Evolutionary conservation across 2,888 invertebrate genomes (phyloP), one percentile per base, ranked within the genome.

Genomic region (Macrophya alboannulata): DNA sequence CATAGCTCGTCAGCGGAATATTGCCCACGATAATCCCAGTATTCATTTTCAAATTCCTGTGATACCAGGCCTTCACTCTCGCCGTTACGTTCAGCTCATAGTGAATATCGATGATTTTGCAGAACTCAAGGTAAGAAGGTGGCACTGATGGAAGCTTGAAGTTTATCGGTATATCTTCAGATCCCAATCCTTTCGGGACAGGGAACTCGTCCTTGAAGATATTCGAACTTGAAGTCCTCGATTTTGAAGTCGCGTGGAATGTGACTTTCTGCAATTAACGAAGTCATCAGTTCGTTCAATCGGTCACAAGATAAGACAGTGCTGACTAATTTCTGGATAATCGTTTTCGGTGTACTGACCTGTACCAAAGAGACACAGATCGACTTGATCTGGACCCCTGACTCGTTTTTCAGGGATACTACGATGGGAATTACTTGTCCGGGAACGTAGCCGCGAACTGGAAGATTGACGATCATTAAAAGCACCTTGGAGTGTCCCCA

Each of bases 11-110:
- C 17, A 84, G 31, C 3, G 84, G 71, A 1, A 84, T 40, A 40
- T 72, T 84, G 15, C 84, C 84, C 15, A 84, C 59, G 4, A 84
- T 84, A 12, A 84, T 48, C 15, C 37, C 21, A 1, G 71, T 84
- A 10, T 21, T n/a, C 37, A 48, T 10, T 17, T 43, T 71, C 15
- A 71, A 25, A 71, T 68, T 71, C 21, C 21, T 45, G 37, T 84
- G 84, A 21, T 77, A 77, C 77, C 68, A 84, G 10, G 15, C 71
- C 1, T 15, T 71, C 6, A 68, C 84, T 48, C 48, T 72, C 4
- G 84, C 84, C 21, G 8, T 21, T 2, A 84, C 71, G 15, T 25
- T 21, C 48, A 84, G 51, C 6, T 43, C 31, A 12, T 84, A 84
- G 3, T 12, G 6, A 12, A 84, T 6, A 21, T 84, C 84, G 12